phyloP scores from a whole-genome alignment of 2,113 vertebrate genomes.

The Illadopsis cleaveri region DNA sequence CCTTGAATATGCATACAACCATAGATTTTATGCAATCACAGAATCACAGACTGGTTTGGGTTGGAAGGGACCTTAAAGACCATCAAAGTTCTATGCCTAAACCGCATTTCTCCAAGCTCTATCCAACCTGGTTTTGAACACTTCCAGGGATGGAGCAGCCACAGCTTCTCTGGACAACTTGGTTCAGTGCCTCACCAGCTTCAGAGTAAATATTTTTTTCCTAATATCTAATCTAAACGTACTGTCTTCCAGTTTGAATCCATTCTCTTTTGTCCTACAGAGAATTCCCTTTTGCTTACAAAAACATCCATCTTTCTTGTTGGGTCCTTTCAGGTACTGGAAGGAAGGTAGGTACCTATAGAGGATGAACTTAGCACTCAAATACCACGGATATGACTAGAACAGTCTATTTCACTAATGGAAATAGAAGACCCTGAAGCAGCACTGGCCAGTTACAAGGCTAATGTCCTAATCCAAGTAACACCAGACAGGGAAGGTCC shows the following conservation, averaged over 20 bases:
- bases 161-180: background rate
- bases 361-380: background rate
- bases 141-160: background rate
- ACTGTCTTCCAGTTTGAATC: background rate
- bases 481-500: background rate
- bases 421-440: background rate
- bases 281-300: background rate
- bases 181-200: background rate
- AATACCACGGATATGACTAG: background rate
- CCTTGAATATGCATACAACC: background rate
- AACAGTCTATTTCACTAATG: background rate
- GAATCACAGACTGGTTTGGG: background rate
- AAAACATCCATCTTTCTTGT: background rate
- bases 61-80: background rate
- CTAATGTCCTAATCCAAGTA: background rate
- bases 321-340: background rate
- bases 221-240: background rate
- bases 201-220: background rate
- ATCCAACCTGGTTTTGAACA: background rate
- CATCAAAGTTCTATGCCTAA: background rate
- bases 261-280: background rate
- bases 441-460: background rate
- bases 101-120: background rate
- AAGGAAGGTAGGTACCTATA: background rate
- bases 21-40: background rate